Percentiles rank a stretch among this genome's conserved stretches.
These are phyloP conservation scores for Buathra laborator DNA, from an alignment of 2,888 invertebrate genomes.

Conservation along the genomic window DNA sequence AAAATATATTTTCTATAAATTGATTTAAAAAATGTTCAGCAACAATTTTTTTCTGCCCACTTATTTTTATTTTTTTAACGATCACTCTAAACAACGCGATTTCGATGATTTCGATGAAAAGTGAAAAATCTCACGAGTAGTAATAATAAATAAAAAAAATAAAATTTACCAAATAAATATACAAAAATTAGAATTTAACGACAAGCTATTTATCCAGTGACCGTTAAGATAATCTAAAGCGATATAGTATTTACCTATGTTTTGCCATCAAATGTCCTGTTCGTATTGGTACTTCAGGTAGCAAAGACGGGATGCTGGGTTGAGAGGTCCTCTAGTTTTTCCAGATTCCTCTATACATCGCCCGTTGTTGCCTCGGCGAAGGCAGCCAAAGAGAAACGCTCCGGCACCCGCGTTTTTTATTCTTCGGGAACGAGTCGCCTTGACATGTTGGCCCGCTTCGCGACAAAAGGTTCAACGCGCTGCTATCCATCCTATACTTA, in stretches of 20 bases:
- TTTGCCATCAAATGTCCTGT: conserved; percentile 36
- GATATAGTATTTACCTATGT: conserved; percentile 16
- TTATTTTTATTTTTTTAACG: neutral
- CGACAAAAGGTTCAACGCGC: conserved; percentile 70
- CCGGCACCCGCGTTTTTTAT: conserved; percentile 67
- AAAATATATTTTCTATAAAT: no score
- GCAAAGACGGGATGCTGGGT: conserved; percentile 53
- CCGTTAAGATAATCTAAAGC: conserved; percentile 15
- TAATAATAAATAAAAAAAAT: no score
- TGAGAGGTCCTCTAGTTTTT: conserved; percentile 65
- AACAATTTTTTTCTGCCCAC: neutral
- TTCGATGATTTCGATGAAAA: no score
- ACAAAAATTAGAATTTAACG: no score
- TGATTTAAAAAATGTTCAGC: neutral
- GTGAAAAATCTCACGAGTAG: no score
- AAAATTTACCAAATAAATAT: no score
- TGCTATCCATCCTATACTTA: conserved; percentile 34
- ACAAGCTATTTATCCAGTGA: neutral
- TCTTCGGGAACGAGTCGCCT: conserved; percentile 67
- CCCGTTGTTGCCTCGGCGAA: neutral
- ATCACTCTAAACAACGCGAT: no score
- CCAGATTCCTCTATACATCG: conserved; percentile 7
- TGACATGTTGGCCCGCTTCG: conserved; percentile 73
- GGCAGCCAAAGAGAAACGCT: conserved; percentile 47
- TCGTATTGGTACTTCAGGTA: conserved; percentile 70